Percentiles rank a stretch among this genome's conserved stretches.
phyloP scores from a whole-genome alignment of 2,797 vertebrate species.

The Amphiprion clarkii region DNA sequence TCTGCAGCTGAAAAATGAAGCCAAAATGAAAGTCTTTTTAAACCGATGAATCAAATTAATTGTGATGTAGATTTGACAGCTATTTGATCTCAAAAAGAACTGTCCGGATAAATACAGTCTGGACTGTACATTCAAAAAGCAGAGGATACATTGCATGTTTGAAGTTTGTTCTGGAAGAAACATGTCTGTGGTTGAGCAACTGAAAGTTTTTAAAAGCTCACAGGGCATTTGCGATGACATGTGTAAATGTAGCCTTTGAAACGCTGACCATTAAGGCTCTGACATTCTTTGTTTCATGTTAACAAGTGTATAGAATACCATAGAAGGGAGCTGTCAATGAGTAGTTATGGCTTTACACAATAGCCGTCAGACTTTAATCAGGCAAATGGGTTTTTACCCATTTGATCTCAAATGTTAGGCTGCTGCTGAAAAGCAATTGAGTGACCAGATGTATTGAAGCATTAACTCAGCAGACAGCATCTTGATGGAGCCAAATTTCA shows the following conservation, averaged over 20 bases:
- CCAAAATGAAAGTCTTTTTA: too few relatives aligned
- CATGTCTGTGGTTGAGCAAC: not conserved
- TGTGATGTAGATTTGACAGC: too few relatives aligned
- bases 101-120: too few relatives aligned
- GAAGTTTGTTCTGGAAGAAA: too few relatives aligned
- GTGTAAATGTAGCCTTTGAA: not conserved
- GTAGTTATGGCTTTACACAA: not conserved
- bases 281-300: not conserved
- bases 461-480: not conserved
- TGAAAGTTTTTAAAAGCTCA: not conserved
- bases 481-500: conserved; percentile 13
- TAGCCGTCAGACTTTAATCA: conserved; percentile 1
- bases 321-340: not conserved
- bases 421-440: not conserved
- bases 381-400: not conserved
- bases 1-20: too few relatives aligned
- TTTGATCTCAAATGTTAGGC: not conserved
- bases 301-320: not conserved
- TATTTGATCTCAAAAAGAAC: too few relatives aligned
- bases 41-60: too few relatives aligned
- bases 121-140: too few relatives aligned
- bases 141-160: too few relatives aligned
- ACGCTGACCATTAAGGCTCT: not conserved
- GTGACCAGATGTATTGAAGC: not conserved
- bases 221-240: not conserved